Evolutionary conservation across 2,797 vertebrate genomes (phyloP), one percentile per base, ranked within the genome.

Genomic region (Protonibea diacanthus): DNA sequence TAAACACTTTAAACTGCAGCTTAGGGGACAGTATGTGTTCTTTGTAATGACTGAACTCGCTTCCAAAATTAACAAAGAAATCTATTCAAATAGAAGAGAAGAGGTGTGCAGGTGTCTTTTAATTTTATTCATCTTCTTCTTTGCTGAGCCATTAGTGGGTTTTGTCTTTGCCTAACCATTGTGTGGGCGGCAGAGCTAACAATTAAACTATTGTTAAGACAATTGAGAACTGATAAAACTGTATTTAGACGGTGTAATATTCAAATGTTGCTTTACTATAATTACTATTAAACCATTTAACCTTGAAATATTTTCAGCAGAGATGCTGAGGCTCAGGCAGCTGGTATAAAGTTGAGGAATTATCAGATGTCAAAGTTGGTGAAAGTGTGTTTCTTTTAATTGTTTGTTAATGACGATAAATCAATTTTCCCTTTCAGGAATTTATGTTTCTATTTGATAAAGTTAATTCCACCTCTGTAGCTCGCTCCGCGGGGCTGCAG

Each of bases 181-280:
- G 93, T 91, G 94, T 94, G 91, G 94, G 94, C 87, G 91, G 87
- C 83, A 61, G 83, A 92, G 90, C 88, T 82, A 88, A 94, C 94
- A 95, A 95, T 95, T 94, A 94, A 92, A 93, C 92, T 93, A 94
- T 95, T 95, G 93, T 94, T 91, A 82, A 92, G 90, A 91, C 90
- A 91, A 94, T 90, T 92, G 92, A 92, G 90, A 91, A 83, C 90
- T 92, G 89, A 92, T 93, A 92, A 93, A 95, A 92, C 86, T 93
- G 86, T 89, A 82, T 86, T 93, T 89, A 91, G 88, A 81, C 62
- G 66, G 84, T 73, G 90, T 89, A 86, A 93, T 90, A 92, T 89
- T 88, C 82, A 70, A 88, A 82, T 81, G 90, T 84, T 89, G 85
- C 90, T 82, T 79, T 78, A 81, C 90, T 88, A 72, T 86, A 94